Evolutionary conservation across 2,113 vertebrate genomes (phyloP).

Genomic region (Pyxicephalus adspersus): DNA sequence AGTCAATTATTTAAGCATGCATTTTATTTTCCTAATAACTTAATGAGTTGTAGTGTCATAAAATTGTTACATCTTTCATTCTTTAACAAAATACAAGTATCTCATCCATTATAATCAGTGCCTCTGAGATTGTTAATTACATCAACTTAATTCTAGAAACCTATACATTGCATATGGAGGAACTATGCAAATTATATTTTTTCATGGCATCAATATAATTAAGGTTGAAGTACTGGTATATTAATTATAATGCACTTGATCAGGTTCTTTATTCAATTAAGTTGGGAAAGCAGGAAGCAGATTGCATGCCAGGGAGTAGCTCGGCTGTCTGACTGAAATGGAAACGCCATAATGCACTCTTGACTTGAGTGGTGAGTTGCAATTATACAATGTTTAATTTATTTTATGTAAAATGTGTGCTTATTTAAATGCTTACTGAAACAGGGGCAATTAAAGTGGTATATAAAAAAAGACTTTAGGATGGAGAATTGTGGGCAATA

Average conservation of each 20-base stretch:
- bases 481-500: no score
- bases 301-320: conserved; percentile 1
- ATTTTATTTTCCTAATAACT: conserved; percentile 20
- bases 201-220: conserved; percentile 40
- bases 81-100: conserved; percentile 29
- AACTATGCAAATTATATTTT: conserved; percentile 31
- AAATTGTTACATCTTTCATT: conserved; percentile 30
- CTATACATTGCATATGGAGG: conserved; percentile 33
- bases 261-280: conserved; percentile 37
- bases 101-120: conserved; percentile 38
- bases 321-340: conserved; percentile 26
- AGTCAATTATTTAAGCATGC: conserved; percentile 34
- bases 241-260: conserved; percentile 47
- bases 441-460: no score
- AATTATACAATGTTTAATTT: not conserved
- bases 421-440: no score
- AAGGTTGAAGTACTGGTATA: conserved; percentile 32
- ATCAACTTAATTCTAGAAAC: conserved; percentile 31
- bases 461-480: no score
- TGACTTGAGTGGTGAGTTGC: not conserved
- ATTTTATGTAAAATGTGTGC: no score
- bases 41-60: conserved; percentile 22
- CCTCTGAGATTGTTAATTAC: conserved; percentile 38
- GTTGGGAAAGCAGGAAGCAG: conserved; percentile 13
- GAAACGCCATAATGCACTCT: conserved; percentile 6